Percentiles rank a stretch among this genome's conserved stretches.
These are phyloP conservation scores for Augochlorella aurata DNA, from an alignment of 2,888 invertebrate genomes.

Conservation along the genomic window DNA sequence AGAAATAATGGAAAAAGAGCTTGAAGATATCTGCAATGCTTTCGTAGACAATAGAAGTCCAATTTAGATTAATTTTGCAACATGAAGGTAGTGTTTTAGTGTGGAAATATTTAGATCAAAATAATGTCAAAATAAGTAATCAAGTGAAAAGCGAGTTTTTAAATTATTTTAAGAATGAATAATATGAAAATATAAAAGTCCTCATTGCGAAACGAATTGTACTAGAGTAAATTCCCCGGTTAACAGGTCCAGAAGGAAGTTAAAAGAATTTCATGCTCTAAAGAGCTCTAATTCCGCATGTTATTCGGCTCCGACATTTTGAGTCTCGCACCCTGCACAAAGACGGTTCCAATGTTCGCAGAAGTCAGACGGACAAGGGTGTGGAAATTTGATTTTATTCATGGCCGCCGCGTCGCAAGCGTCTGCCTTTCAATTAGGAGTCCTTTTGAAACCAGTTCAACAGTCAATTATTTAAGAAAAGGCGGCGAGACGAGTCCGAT, in stretches of 20 bases:
- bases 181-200: too few species aligned
- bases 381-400: constrained; percentile 8
- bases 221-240: too few species aligned
- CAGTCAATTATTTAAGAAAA: constrained; percentile 13
- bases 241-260: too few species aligned
- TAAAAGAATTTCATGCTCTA: neutral
- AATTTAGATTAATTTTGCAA: too few species aligned
- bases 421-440: neutral
- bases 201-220: too few species aligned
- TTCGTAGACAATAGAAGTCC: neutral
- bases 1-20: neutral
- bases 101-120: too few species aligned
- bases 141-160: too few species aligned
- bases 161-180: too few species aligned
- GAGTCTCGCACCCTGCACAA: neutral
- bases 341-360: neutral
- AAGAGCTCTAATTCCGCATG: neutral
- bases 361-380: neutral
- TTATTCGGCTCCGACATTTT: neutral
- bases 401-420: neutral
- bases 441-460: neutral
- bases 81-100: too few species aligned
- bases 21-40: neutral
- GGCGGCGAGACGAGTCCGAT: constrained; percentile 12
- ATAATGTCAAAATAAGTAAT: too few species aligned